Evolutionary conservation across 1,140 invertebrate genomes (phyloP), one percentile per base, ranked within the genome.

Genomic region (Neodiprion lecontei): DNA sequence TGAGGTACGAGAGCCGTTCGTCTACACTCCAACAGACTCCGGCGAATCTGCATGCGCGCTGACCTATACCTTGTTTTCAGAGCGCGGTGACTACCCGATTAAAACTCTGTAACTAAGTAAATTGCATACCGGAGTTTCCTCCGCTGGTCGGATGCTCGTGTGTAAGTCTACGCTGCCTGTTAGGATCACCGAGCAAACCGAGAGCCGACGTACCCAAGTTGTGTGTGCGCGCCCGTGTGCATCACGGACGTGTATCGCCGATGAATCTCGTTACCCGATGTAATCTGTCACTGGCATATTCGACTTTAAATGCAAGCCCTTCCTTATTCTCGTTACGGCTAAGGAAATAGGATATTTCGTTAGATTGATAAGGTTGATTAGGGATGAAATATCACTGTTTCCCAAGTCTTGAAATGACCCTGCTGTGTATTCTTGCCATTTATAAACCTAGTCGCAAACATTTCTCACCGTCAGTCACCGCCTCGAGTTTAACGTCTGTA

Each of bases 371-470:
- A 61, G n/a, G n/a, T 17, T 61, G 53, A 61, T 61, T 61, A 61
- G 53, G 53, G 53, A 61, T 61, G 53, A 61, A 61, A 61, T 61
- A 61, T 61, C 11, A 61, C 11, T 61, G 53, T 61, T 61, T 61
- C 53, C n/a, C 28, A 40, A 40, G 2, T 40, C 28, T 40, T 40
- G 28, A 40, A 40, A 40, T 40, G 2, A 40, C 5, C 28, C 28
- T 40, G 28, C 28, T 40, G 28, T 40, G 5, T 40, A 40, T 40
- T 40, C 28, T 40, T 40, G 28, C 28, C 28, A 40, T 40, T 40
- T 40, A 40, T 40, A 40, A 40, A 40, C 28, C 28, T 40, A 61
- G 53, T 61, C n/a, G 53, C 11, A 61, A 61, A 17, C 53, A 61
- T 61, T 17, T 5, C 8, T 61, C n/a, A 61, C 28, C 53, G 53